Conservation (phyloP, 1,140 invertebrate genomes). For the Drosophila yakuba region DNA sequence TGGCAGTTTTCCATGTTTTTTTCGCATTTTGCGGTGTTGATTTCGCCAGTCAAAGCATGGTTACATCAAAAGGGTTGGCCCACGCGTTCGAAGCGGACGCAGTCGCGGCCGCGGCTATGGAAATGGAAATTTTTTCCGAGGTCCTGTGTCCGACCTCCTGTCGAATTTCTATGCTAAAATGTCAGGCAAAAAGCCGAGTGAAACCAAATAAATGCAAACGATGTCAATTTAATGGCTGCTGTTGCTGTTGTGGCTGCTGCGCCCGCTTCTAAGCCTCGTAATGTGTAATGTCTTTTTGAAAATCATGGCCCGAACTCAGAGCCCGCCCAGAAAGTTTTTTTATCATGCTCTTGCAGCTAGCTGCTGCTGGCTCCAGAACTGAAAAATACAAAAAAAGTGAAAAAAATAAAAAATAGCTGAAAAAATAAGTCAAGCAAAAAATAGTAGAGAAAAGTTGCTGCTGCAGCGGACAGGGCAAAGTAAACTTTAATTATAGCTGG, state of each 20-base stretch:
- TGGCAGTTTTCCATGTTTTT: constrained; percentile 6
- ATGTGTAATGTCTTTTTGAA: constrained; percentile 76
- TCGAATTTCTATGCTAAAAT: constrained; percentile 82
- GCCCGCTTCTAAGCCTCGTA: constrained; percentile 37
- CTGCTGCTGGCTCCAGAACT: constrained; percentile 4
- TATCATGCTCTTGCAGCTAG: constrained; percentile 63
- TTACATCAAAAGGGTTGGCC: constrained; percentile 80
- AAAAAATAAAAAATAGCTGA: constrained; percentile 8
- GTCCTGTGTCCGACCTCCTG: constrained; percentile 46
- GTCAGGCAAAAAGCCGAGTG: constrained; percentile 63
- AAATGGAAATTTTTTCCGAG: constrained; percentile 71
- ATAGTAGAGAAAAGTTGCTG: constrained; percentile 57
- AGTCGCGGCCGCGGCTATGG: constrained; percentile 46
- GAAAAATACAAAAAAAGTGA: too few relatives aligned
- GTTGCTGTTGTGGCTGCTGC: constrained; percentile 60
- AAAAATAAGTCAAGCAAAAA: constrained; percentile 19
- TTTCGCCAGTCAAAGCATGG: constrained; percentile 72
- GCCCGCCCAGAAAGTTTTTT: constrained; percentile 68
- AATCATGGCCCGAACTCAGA: constrained; percentile 35
- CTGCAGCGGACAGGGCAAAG: constrained; percentile 76
- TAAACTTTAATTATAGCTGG: constrained; percentile 82
- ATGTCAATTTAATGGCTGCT: constrained; percentile 79
- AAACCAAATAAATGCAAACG: constrained; percentile 80
- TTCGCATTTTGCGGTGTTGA: constrained; percentile 64
- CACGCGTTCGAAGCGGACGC: constrained; percentile 33